Evolutionary conservation across 2,113 vertebrate genomes (phyloP).

Genomic region (Nothobranchius furzeri): DNA sequence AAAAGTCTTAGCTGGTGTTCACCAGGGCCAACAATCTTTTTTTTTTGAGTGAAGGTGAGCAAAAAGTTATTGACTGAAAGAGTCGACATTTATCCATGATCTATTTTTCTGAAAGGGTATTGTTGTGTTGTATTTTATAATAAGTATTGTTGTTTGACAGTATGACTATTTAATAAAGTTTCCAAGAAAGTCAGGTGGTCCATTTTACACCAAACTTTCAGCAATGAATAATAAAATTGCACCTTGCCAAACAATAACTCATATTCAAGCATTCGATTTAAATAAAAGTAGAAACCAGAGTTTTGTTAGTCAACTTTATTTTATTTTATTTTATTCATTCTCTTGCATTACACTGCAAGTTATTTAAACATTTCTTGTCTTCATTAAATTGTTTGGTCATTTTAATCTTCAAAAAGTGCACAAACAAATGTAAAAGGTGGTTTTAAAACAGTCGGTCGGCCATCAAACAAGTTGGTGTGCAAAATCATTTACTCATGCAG

Average conservation of each 20-base stretch:
- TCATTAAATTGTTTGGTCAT: slow-evolving; percentile 11
- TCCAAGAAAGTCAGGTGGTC: too few species aligned
- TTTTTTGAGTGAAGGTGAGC: too few species aligned
- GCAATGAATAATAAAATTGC: neutral
- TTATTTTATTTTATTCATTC: neutral
- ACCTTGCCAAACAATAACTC: neutral
- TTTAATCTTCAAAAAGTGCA: neutral
- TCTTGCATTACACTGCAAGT: neutral
- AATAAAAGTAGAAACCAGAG: neutral
- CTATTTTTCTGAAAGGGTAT: too few species aligned
- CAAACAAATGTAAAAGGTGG: slow-evolving; percentile 17
- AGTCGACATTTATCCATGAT: too few species aligned
- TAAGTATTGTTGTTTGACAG: too few species aligned
- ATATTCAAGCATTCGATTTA: neutral
- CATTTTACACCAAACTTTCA: too few species aligned
- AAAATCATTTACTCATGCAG: slow-evolving; percentile 1
- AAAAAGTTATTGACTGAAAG: too few species aligned
- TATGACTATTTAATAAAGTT: too few species aligned
- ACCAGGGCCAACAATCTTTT: too few species aligned
- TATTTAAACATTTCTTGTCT: neutral
- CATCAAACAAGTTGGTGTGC: slow-evolving; percentile 1
- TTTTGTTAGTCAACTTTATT: slow-evolving; percentile 14
- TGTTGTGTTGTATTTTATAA: too few species aligned
- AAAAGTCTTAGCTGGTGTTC: too few species aligned
- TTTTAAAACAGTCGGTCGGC: slow-evolving; percentile 19